Conservation (phyloP, 2,888 invertebrate genomes). For the Carabus problematicus region DNA sequence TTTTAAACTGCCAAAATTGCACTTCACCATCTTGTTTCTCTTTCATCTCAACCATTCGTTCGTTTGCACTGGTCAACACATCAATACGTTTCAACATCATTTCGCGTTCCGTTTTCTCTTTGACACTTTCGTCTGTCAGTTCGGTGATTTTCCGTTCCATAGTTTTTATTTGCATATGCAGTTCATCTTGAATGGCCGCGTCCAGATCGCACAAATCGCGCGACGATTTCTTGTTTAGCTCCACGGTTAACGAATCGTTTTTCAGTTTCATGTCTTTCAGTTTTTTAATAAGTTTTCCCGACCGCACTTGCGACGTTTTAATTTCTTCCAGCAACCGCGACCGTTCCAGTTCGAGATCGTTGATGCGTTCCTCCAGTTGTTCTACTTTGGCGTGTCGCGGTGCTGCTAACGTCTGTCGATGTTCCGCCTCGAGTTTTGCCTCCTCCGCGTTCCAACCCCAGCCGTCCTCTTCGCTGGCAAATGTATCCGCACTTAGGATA, state of each 20-base stretch:
- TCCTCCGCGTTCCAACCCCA: conserved; percentile 70
- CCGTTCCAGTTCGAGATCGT: conserved; percentile 66
- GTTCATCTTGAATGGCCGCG: conserved; percentile 80
- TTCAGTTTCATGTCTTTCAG: conserved; percentile 81
- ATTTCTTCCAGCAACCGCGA: conserved; percentile 68
- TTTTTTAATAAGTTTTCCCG: conserved; percentile 81
- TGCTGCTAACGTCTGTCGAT: conserved; percentile 56
- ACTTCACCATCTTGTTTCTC: conserved; percentile 81
- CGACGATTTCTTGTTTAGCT: conserved; percentile 64
- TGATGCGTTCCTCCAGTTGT: conserved; percentile 67
- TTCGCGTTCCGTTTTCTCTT: conserved; percentile 72
- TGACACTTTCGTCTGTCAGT: conserved; percentile 64
- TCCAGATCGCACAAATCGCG: conserved; percentile 71
- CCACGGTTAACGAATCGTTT: conserved; percentile 67
- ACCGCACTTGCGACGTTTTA: conserved; percentile 71
- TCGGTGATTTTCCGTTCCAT: conserved; percentile 73
- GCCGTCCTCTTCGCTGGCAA: conserved; percentile 64
- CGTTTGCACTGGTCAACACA: conserved; percentile 76
- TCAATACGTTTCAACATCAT: conserved; percentile 74
- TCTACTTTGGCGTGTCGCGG: conserved; percentile 58
- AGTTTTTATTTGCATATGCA: conserved; percentile 71
- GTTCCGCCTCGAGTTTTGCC: conserved; percentile 61
- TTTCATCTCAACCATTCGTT: conserved; percentile 79
- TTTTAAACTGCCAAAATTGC: conserved; percentile 74
- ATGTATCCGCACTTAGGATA: conserved; percentile 46